Conservation (phyloP, 2,888 invertebrate species). For the Drosophila siamana region DNA sequence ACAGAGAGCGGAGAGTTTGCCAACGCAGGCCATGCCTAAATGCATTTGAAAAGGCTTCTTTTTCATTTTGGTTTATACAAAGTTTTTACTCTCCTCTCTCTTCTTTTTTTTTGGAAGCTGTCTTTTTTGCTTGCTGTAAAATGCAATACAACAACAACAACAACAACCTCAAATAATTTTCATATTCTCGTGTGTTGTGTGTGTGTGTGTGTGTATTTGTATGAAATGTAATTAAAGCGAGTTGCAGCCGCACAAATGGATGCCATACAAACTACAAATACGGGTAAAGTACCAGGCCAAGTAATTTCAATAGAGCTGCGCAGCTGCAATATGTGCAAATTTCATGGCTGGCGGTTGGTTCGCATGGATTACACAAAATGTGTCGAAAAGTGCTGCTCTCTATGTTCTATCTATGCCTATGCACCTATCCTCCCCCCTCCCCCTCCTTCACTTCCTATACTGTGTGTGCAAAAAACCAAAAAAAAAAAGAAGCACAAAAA, state of each 20-base stretch:
- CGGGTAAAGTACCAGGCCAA: slow-evolving; percentile 44
- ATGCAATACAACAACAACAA: slow-evolving; percentile 20
- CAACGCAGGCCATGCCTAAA: slow-evolving; percentile 45
- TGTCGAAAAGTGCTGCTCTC: slow-evolving; percentile 41
- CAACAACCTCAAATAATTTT: slow-evolving; percentile 48
- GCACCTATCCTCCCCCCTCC: neutral
- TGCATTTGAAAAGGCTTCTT: slow-evolving; percentile 65
- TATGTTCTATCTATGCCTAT: slow-evolving; percentile 17
- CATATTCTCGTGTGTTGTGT: slow-evolving; percentile 29
- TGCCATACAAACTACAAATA: slow-evolving; percentile 53
- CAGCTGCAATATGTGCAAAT: slow-evolving; percentile 46
- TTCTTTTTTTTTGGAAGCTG: slow-evolving; percentile 7
- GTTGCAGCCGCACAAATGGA: slow-evolving; percentile 45
- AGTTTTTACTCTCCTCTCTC: slow-evolving; percentile 25
- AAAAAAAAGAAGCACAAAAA: slow-evolving; percentile 46
- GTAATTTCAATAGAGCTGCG: slow-evolving; percentile 46
- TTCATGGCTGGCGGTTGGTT: slow-evolving; percentile 55
- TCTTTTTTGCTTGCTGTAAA: slow-evolving; percentile 13
- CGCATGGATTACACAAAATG: slow-evolving; percentile 57
- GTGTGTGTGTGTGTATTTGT: slow-evolving; percentile 21
- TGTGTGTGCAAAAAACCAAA: slow-evolving; percentile 42
- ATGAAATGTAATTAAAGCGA: slow-evolving; percentile 70
- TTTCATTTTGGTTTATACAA: slow-evolving; percentile 53
- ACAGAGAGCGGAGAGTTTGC: slow-evolving; percentile 1
- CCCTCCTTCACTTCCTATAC: slow-evolving; percentile 35